Evolutionary conservation across 2,797 vertebrate genomes (phyloP).

Genomic region (Cyprinella venusta): DNA sequence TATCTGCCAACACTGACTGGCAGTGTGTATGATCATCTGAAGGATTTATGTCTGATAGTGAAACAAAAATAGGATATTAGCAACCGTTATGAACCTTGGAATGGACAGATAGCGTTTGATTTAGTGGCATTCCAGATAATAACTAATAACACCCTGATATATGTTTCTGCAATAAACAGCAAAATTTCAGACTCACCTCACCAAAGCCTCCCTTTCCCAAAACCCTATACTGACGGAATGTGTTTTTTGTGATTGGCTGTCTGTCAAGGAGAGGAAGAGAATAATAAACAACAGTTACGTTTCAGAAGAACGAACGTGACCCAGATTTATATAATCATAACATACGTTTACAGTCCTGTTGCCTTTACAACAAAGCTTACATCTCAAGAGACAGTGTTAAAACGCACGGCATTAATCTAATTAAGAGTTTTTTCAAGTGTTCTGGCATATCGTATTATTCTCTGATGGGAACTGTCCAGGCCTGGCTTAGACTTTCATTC

Average conservation of each 20-base stretch:
- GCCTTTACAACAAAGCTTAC: constrained; percentile 15
- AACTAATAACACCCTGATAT: constrained; percentile 9
- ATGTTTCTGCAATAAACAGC: neutral
- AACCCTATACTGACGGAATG: constrained; percentile 89
- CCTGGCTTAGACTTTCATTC: constrained; percentile 39
- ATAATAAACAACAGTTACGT: constrained; percentile 26
- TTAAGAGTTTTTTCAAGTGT: too few relatives aligned
- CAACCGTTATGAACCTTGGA: constrained; percentile 20
- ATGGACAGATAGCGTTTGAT: constrained; percentile 9
- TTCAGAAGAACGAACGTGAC: constrained; percentile 6
- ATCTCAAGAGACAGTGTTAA: constrained; percentile 1
- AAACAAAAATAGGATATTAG: constrained; percentile 2
- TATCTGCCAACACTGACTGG: constrained; percentile 11
- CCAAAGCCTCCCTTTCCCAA: constrained; percentile 90
- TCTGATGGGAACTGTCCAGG: constrained; percentile 35
- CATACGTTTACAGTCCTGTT: constrained; percentile 22
- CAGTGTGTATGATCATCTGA: neutral
- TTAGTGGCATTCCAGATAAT: constrained; percentile 28
- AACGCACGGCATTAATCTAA: constrained; percentile 5
- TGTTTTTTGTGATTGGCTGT: constrained; percentile 86
- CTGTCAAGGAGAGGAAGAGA: constrained; percentile 70
- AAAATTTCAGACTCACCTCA: constrained; percentile 76
- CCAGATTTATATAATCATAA: constrained; percentile 15
- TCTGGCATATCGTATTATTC: constrained; percentile 28
- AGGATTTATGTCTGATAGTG: constrained; percentile 11